phyloP scores from a whole-genome alignment of 1,140 invertebrate species.

The Papilio xuthus region DNA sequence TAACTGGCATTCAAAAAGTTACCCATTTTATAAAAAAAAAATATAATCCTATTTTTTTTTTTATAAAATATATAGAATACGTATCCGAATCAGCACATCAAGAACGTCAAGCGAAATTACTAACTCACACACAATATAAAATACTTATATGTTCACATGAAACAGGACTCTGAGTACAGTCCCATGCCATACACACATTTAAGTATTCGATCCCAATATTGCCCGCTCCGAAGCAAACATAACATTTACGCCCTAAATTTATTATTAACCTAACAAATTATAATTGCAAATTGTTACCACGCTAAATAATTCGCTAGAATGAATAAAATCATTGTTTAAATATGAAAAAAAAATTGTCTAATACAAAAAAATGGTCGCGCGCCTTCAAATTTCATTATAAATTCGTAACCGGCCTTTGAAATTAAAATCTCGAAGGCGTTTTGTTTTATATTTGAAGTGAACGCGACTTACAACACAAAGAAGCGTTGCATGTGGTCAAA shows the following conservation, averaged over 20 bases:
- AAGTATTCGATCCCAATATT: constrained; percentile 32
- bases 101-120: constrained; percentile 36
- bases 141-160: constrained; percentile 18
- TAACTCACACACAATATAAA: constrained; percentile 17
- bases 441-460: constrained; percentile 49
- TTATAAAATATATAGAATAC: constrained; percentile 34
- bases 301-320: constrained; percentile 79
- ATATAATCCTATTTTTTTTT: too few species aligned
- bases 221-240: constrained; percentile 65
- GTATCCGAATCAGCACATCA: constrained; percentile 16
- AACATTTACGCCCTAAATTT: constrained; percentile 68
- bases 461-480: constrained; percentile 60
- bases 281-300: constrained; percentile 69
- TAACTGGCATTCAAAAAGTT: neutral
- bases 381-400: constrained; percentile 56
- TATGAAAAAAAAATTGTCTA: constrained; percentile 72
- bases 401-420: constrained; percentile 65
- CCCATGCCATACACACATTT: neutral
- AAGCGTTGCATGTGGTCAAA: constrained; percentile 71
- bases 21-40: neutral
- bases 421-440: constrained; percentile 52
- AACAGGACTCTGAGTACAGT: neutral
- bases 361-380: constrained; percentile 55
- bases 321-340: constrained; percentile 67
- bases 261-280: constrained; percentile 73